Evolutionary conservation across 2,888 invertebrate genomes (phyloP), one percentile per base, ranked within the genome.

Genomic region (Eupithecia subumbrata): DNA sequence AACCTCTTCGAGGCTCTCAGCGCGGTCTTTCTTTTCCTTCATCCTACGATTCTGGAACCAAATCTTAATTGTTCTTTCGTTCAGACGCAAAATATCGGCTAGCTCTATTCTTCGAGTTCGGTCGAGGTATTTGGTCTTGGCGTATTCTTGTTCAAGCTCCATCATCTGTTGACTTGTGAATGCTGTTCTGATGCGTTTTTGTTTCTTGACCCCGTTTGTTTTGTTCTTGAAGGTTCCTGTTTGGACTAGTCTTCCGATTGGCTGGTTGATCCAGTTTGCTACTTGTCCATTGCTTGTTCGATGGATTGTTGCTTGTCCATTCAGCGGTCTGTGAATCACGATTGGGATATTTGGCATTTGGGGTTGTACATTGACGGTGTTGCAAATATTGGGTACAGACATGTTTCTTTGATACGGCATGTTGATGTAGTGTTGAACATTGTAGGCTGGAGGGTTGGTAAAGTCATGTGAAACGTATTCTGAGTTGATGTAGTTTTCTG

Each of bases 11-110:
- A 85, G 73, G 75, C 82, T 82, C 73, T 92, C 92, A 4, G 87
- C 83, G 60, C 91, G 91, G 77, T 96, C 96, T 84, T 96, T 97
- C 86, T 97, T 97, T 83, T 92, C 95, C 80, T 97, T 97, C 97
- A 97, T 98, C 0, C 97, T 92, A 0, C 97, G 94, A 86, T 97
- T 97, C 85, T 98, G 97, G 87, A 98, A 98, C 97, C 97, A 98
- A 60, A 97, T 97, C 88, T 98, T 98, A 69, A 98, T 97, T 0
- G 89, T 90, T 2, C 90, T 86, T 76, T 92, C 92, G 71, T 90
- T 90, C 25, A 92, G 77, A 0, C 76, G 79, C 0, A 89, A 80
- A 5, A 74, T 63, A 0, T 84, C 83, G 0, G 88, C 85, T 0
- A 98, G 94, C 83, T 97, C 96, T 30, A 97, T 96, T 14, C 98